Evolutionary conservation across 2,113 vertebrate genomes (phyloP), one percentile per base, ranked within the genome.

Genomic region (Ochotona princeps): DNA sequence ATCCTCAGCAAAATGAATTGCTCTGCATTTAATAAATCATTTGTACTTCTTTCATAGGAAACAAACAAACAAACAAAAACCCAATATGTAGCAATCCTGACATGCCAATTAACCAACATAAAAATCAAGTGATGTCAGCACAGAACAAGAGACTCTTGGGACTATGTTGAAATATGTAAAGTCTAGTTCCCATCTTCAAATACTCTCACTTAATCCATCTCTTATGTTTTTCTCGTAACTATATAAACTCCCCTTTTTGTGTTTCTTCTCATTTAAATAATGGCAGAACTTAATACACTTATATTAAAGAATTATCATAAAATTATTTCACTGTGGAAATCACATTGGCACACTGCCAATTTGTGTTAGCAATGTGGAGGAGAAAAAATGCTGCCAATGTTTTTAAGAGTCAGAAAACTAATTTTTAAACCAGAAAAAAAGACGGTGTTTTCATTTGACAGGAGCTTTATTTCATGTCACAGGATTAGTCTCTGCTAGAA

Each of bases 271-370:
- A 89, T 89, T 93, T 73, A 74, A 87, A 81, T 38, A 47, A 18
- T 69, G 47, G 10, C 28, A 87, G 72, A 86, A 74, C 49, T 94
- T 80, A 86, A 60, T 25, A 74, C 32, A 78, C 65, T 83, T 35
- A 65, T 20, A 30, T 86, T 90, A 66, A 89, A 63, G 15, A 78
- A 92, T 92, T 83, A 92, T 30, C 76, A 92, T 60, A 75, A 88
- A 88, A 90, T 89, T 90, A 92, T 94, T 94, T 90, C 89, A 74
- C 65, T 78, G 51, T 90, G 63, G 74, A 96, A 95, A 87, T 76
- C 54, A 76, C 8, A 73, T 17, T 47, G 38, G 54, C 75, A 81
- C 9, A 3, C 26, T 89, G 61, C 61, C 91, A 93, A 76, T 67
- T 80, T 84, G 35, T 57, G 20, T 49, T 81, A 75, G 47, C 89